Conservation (phyloP, 92 coral and sea anemone species). For the Actinostola sp. region DNA sequence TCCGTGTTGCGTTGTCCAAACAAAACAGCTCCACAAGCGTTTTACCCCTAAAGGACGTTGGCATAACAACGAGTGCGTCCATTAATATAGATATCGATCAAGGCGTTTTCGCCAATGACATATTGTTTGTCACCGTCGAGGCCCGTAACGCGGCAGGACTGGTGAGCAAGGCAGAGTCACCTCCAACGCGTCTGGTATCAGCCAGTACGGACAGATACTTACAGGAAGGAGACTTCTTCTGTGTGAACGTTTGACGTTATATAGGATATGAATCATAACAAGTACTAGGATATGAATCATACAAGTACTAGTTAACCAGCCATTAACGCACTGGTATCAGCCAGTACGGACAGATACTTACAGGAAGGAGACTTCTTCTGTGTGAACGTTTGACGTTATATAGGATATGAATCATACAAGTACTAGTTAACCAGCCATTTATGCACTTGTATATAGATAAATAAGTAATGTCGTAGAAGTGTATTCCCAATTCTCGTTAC, state of each 20-base stretch:
- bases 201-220: constrained; percentile 43
- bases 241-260: constrained; percentile 24
- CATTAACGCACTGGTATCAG: too few species aligned
- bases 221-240: constrained; percentile 73
- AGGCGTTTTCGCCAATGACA: constrained; percentile 70
- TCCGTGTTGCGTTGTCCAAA: constrained; percentile 72
- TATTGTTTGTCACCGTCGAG: constrained; percentile 73
- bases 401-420: too few species aligned
- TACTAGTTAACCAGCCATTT: too few species aligned
- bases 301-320: too few species aligned
- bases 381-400: too few species aligned
- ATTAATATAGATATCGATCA: constrained; percentile 26
- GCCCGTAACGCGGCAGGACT: constrained; percentile 83
- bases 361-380: too few species aligned
- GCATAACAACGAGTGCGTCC: constrained; percentile 54
- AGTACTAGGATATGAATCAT: too few species aligned
- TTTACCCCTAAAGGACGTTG: constrained; percentile 52
- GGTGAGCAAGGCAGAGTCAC: constrained; percentile 56
- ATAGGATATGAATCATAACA: too few species aligned
- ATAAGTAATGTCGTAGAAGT: too few species aligned
- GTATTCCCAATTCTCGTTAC: too few species aligned
- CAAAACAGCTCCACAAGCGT: constrained; percentile 47
- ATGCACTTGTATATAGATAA: too few species aligned
- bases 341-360: too few species aligned
- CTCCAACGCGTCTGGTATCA: constrained; percentile 82